phyloP scores from a whole-genome alignment of 2,888 invertebrate species.

The Suillia variegata region DNA sequence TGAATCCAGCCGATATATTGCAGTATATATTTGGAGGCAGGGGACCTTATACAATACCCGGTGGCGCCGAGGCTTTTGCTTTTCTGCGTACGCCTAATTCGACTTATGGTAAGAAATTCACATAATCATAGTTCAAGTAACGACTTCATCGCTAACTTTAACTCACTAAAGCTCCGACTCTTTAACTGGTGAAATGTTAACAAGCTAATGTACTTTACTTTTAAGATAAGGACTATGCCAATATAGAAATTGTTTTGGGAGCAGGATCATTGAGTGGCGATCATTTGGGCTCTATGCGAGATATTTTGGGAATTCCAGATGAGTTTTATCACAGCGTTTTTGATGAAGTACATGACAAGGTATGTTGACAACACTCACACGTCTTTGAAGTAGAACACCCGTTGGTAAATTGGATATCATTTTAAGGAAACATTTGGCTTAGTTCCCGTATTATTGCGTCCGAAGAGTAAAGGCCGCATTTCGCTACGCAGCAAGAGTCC shows the following conservation, averaged over 20 bases:
- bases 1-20: constrained; percentile 66
- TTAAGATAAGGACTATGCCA: constrained; percentile 66
- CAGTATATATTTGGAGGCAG: constrained; percentile 68
- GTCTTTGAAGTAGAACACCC: background rate
- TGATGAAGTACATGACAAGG: constrained; percentile 48
- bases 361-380: constrained; percentile 12
- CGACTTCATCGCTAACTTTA: too few relatives aligned
- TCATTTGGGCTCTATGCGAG: constrained; percentile 69
- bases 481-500: constrained; percentile 75
- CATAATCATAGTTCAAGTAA: too few relatives aligned
- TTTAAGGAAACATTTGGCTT: constrained; percentile 68
- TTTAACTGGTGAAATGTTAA: background rate
- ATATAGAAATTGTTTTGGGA: constrained; percentile 81
- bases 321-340: constrained; percentile 61
- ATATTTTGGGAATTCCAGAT: constrained; percentile 66
- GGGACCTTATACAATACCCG: constrained; percentile 78
- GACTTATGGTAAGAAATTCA: constrained; percentile 47
- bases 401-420: too few relatives aligned
- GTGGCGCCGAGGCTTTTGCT: constrained; percentile 78
- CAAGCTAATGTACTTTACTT: background rate
- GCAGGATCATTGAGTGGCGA: constrained; percentile 79
- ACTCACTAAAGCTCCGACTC: too few relatives aligned
- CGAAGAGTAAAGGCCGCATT: constrained; percentile 76
- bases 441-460: constrained; percentile 75
- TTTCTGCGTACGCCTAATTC: constrained; percentile 73